Evolutionary conservation across 2,113 vertebrate genomes (phyloP).

Genomic region (Salvelinus sp.): DNA sequence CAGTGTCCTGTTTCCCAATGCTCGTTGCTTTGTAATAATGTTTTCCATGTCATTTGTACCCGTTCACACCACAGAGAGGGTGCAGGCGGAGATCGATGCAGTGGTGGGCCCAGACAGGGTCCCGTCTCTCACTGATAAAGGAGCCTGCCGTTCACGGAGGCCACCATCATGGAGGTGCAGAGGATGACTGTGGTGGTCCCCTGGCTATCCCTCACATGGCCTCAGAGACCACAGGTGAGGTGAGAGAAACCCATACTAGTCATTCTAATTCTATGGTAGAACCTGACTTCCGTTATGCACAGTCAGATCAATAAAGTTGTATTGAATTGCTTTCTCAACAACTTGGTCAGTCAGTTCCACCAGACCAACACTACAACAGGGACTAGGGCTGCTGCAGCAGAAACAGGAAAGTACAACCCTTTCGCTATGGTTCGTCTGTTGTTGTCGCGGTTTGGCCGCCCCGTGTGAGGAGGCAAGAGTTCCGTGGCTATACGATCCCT

Average conservation of each 20-base stretch:
- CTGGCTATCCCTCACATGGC: conserved; percentile 93
- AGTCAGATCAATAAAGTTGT: too few species aligned
- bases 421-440: conserved; percentile 30
- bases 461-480: too few species aligned
- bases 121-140: conserved; percentile 83
- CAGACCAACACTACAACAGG: background rate
- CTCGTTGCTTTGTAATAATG: background rate
- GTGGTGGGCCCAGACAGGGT: conserved; percentile 79
- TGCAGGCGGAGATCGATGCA: conserved; percentile 86
- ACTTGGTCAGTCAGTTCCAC: background rate
- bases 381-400: background rate
- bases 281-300: too few species aligned
- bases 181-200: conserved; percentile 87
- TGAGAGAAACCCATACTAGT: background rate
- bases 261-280: background rate
- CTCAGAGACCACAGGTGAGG: conserved; percentile 83
- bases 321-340: background rate
- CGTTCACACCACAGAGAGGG: conserved; percentile 72
- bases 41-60: conserved; percentile 4
- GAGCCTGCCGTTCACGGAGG: conserved; percentile 90
- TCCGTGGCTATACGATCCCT: conserved; percentile 88
- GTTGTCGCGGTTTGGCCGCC: too few species aligned
- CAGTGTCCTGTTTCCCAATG: too few species aligned
- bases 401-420: background rate
- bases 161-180: conserved; percentile 96